These are phyloP conservation scores for Lasioglossum marginatum DNA, from an alignment of 2,888 invertebrate genomes.

Conservation along the genomic window DNA sequence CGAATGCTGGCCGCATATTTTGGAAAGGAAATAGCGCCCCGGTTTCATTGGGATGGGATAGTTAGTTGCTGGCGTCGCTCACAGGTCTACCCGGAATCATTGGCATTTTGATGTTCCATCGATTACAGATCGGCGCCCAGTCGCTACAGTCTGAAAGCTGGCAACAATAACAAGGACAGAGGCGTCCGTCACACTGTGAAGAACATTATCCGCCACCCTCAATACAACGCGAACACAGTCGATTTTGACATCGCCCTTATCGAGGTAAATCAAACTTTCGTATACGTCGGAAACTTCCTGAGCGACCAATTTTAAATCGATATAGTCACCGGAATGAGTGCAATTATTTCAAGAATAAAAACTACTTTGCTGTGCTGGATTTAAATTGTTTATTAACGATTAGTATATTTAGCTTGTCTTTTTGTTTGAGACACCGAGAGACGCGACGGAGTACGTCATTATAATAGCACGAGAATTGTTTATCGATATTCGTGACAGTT, in stretches of 20 bases:
- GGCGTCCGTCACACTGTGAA: conserved; percentile 57
- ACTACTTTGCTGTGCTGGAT: too few species aligned
- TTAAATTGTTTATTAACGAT: background rate
- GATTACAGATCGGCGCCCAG: conserved; percentile 38
- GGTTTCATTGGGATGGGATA: background rate
- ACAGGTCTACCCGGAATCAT: background rate
- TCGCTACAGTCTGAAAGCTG: conserved; percentile 58
- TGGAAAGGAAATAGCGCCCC: background rate
- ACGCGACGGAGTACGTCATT: background rate
- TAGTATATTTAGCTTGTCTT: background rate
- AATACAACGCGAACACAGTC: conserved; percentile 67
- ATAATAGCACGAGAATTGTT: background rate
- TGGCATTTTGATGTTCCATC: conserved; percentile 31
- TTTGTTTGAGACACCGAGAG: background rate
- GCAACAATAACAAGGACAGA: conserved; percentile 45
- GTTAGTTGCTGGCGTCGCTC: background rate
- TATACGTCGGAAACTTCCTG: background rate
- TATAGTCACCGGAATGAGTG: background rate
- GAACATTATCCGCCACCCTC: conserved; percentile 71
- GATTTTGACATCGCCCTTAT: conserved; percentile 79
- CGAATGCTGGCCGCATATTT: conserved; percentile 27
- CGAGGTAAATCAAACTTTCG: conserved; percentile 43
- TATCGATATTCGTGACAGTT: background rate
- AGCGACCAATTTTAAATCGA: background rate
- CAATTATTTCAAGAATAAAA: background rate